Evolutionary conservation across 1,140 invertebrate genomes (phyloP), one percentile per base, ranked within the genome.

Genomic region (Samia ricini): DNA sequence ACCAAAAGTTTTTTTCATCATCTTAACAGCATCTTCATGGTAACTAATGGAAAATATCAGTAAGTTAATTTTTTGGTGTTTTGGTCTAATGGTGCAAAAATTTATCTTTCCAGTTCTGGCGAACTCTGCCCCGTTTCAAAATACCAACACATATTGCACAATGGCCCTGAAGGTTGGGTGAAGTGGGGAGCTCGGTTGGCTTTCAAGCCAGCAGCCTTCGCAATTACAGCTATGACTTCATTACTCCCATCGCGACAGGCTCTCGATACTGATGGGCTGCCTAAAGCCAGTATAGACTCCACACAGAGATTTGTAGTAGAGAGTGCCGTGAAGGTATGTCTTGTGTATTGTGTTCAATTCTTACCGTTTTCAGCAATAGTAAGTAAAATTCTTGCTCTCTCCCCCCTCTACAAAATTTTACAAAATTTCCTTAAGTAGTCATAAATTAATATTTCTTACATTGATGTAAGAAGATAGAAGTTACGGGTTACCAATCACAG

Each of bases 271-370:
- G 83, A 87, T 59, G 87, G 85, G 1, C 56, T 89, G n/a, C 87
- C 87, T 0, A 88, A 85, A 73, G 84, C 85, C 0, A 81, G 72
- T 51, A 85, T 89, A 48, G 85, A 88, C 56, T 74, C 81, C 0
- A 89, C 85, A 8, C 83, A 87, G 50, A 62, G 83, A 68, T 87
- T 87, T 74, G 81, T 88, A 0, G 51, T 87, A 15, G 83, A 88
- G 33, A 79, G 77, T 71, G 83, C 79, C 66, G 79, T 89, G 18
- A 83, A 83, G 76, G 87, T 88, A 67, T 67, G 64, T 20, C 3
- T 4, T 23, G 2, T 56, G n/a, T 23, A 1, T 0, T 24, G 21
- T 23, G 0, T 15, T 26, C 7, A 4, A 15, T 8, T 3, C 6
- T 12, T 24, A 15, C n/a, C 19, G 1, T 23, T 6, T 2, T 20